A percentile compares a stretch with the other conserved stretches of the same genome.
These are phyloP conservation scores for Danionella dracula DNA, from an alignment of 2,797 vertebrate genomes.

Conservation along the genomic window DNA sequence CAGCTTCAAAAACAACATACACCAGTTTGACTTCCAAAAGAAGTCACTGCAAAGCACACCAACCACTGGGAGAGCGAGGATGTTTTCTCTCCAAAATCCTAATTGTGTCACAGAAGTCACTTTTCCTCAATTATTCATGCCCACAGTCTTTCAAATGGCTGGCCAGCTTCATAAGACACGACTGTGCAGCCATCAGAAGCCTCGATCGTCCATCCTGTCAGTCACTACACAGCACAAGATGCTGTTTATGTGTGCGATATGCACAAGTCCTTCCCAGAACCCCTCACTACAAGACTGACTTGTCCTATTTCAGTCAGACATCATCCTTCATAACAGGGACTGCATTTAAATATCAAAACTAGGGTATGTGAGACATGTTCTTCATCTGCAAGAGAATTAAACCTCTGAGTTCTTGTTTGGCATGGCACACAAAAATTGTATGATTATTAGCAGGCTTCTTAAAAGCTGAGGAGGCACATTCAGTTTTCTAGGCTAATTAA, in stretches of 20 bases:
- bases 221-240: constrained; percentile 19
- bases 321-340: constrained; percentile 22
- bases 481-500: constrained; percentile 9
- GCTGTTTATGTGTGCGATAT: constrained; percentile 23
- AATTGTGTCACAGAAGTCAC: constrained; percentile 15
- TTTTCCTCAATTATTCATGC: constrained; percentile 13
- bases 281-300: constrained; percentile 19
- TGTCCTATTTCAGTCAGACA: constrained; percentile 42
- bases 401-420: constrained; percentile 3
- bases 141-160: neutral
- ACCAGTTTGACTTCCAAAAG: neutral
- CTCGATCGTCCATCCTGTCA: constrained; percentile 17
- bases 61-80: neutral
- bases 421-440: constrained; percentile 4
- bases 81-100: neutral
- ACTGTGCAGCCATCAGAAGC: neutral
- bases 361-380: neutral
- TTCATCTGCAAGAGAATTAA: constrained; percentile 12
- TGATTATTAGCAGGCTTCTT: constrained; percentile 1
- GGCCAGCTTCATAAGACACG: neutral
- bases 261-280: constrained; percentile 22
- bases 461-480: constrained; percentile 13
- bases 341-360: constrained; percentile 20
- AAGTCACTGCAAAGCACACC: neutral
- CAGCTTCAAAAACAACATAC: neutral